A percentile compares a stretch with the other conserved stretches of the same genome.
Evolutionary conservation across 2,113 vertebrate species (phyloP).

Genomic region (Puffinus mauretanicus): DNA sequence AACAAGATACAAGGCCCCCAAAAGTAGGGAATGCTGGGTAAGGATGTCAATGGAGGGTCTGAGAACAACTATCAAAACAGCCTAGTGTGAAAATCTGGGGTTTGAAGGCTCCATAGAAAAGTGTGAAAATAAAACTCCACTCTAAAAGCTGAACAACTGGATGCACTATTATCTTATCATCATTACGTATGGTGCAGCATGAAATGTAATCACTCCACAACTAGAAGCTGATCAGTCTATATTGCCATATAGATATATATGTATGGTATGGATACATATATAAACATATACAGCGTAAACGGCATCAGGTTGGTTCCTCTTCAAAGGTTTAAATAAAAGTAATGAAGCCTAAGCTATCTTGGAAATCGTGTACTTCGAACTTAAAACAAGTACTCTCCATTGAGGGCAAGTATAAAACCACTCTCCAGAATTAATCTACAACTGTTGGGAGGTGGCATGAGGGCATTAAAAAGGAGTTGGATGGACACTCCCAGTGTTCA

Average conservation of each 20-base stretch:
- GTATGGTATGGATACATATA: constrained; percentile 59
- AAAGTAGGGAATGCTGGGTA: constrained; percentile 81
- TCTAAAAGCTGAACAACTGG: constrained; percentile 52
- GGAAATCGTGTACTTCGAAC: background rate
- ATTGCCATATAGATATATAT: constrained; percentile 59
- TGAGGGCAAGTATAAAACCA: background rate
- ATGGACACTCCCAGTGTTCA: background rate
- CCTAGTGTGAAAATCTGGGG: constrained; percentile 70
- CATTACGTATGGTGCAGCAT: constrained; percentile 29
- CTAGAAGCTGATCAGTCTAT: constrained; percentile 34
- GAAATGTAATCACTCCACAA: constrained; percentile 26
- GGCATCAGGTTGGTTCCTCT: constrained; percentile 53
- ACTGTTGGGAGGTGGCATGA: background rate
- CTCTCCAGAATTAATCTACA: background rate
- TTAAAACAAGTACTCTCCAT: background rate
- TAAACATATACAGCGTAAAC: constrained; percentile 57
- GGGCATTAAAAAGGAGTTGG: background rate
- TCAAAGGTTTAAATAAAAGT: background rate
- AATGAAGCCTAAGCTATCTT: constrained; percentile 10
- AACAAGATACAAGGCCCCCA: constrained; percentile 85
- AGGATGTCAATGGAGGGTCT: constrained; percentile 74
- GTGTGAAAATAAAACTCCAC: constrained; percentile 60
- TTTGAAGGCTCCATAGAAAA: constrained; percentile 72
- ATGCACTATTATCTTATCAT: constrained; percentile 26
- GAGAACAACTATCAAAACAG: constrained; percentile 73